Evolutionary conservation across 1,140 invertebrate genomes (phyloP).

Genomic region (Nomia melanderi): DNA sequence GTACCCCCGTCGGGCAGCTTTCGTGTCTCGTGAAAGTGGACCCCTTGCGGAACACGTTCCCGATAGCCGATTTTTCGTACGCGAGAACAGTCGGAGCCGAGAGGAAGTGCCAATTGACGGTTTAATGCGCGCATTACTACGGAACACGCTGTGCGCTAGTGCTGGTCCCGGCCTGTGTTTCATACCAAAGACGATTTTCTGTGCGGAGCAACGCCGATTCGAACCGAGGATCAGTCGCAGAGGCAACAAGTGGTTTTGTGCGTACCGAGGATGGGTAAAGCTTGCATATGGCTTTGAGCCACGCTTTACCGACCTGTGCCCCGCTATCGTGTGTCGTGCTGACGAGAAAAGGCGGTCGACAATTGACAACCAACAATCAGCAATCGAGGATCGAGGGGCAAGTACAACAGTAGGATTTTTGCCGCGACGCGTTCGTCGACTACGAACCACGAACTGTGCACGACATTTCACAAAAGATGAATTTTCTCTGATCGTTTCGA

Average conservation of each 20-base stretch:
- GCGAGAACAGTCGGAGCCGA: conserved; percentile 18
- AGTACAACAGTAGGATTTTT: conserved; percentile 21
- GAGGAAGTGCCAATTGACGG: conserved; percentile 37
- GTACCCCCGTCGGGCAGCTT: conserved; percentile 16
- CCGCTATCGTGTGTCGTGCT: not conserved
- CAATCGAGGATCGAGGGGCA: conserved; percentile 16
- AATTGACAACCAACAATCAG: no score
- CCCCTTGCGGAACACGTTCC: conserved; percentile 12
- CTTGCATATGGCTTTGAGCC: conserved; percentile 29
- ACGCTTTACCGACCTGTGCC: not conserved
- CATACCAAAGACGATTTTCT: not conserved
- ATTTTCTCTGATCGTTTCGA: no score
- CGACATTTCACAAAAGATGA: not conserved
- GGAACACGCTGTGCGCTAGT: not conserved
- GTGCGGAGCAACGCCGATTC: no score
- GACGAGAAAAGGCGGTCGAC: conserved; percentile 9
- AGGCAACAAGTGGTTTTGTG: conserved; percentile 53
- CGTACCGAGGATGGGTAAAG: conserved; percentile 34
- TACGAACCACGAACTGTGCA: not conserved
- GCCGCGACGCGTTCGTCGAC: not conserved
- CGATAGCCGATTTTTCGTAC: conserved; percentile 25
- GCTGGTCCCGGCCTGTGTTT: not conserved
- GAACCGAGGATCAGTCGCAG: conserved; percentile 36
- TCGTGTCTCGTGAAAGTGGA: conserved; percentile 44
- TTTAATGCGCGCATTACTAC: conserved; percentile 18